Evolutionary conservation across 2,113 vertebrate species (phyloP), one percentile per base, ranked within the genome.

Genomic region (Rhegmatorhina hoffmannsi): DNA sequence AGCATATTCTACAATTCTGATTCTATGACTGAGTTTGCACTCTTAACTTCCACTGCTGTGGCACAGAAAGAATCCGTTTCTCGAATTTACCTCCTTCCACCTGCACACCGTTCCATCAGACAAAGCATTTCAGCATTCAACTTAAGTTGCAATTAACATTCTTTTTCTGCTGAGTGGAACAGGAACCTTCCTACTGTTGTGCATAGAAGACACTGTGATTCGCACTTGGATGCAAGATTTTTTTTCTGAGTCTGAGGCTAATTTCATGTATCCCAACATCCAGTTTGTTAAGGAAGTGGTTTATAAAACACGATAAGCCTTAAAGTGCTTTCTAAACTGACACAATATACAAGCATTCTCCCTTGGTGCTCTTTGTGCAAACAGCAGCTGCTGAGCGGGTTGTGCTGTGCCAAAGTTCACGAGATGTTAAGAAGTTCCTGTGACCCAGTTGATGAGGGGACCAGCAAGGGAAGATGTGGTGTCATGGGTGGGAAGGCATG

Each of bases 121-220:
- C 36, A 76, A 60, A 85, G 28, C 33, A 28, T 50, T 84, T 55
- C 69, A 33, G 13, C 17, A 34, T 53, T 62, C 75, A 67, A 3
- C 63, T 90, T 80, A 23, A 46, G 53, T 68, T 33, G 68, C 75
- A 85, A 77, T 68, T 76, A 90, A 66, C 59, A 55, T 92, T 85
- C 17, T 55, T 53, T 25, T 58, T 49, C 58, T 73, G 28, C 55
- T 43, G 62, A 69, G 26, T 33, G 25, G 55, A 83, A 72, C 70
- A 36, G 66, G 55, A 93, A 20, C 38, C 23, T 92, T 92, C 62
- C 38, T 36, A 11, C 56, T 66, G 52, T 38, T 56, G 40, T 81
- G 28, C 60, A 67, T n/a, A 24, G 46, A 74, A 67, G 55, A 33
- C 43, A 4, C 26, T 20, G 60, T 38, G 33, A 29, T 55, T 60